Evolutionary conservation across 64 coral and sea anemone genomes (phyloP).

Genomic region (Orbicella faveolata): DNA sequence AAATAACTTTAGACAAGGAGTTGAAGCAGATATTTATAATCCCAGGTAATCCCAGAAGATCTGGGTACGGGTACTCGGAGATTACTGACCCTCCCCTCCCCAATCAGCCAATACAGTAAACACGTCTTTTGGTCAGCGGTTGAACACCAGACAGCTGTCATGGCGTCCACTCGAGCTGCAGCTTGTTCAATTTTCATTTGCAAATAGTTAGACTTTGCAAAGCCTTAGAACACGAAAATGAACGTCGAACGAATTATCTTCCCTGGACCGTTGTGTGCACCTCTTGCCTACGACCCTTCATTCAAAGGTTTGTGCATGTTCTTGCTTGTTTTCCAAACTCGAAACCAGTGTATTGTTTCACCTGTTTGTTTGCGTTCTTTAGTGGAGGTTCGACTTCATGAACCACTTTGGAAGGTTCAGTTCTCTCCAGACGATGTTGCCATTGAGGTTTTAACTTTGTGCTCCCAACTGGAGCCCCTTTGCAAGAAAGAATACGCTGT

Average conservation of each 20-base stretch:
- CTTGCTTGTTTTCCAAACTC: neutral
- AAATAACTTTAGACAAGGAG: too few species aligned
- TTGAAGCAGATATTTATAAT: too few species aligned
- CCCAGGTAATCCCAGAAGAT: too few species aligned
- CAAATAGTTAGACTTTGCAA: neutral
- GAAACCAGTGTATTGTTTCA: neutral
- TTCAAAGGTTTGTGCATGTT: slow-evolving; percentile 78
- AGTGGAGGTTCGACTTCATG: slow-evolving; percentile 96
- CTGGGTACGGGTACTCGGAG: too few species aligned
- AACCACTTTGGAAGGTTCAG: slow-evolving; percentile 95
- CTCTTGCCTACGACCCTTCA: slow-evolving; percentile 81
- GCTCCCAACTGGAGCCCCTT: slow-evolving; percentile 93
- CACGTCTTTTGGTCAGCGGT: too few species aligned
- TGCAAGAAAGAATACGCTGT: slow-evolving; percentile 94
- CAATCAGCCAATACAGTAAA: too few species aligned
- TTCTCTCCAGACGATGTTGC: slow-evolving; percentile 93
- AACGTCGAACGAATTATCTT: slow-evolving; percentile 50
- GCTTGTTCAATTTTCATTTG: neutral
- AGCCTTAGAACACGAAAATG: slow-evolving; percentile 23
- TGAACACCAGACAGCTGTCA: neutral
- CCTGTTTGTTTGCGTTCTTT: slow-evolving; percentile 1
- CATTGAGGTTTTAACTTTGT: slow-evolving; percentile 87
- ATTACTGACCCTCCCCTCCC: too few species aligned
- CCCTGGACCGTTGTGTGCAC: slow-evolving; percentile 58
- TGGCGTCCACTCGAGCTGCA: neutral